Evolutionary conservation across 2,797 vertebrate genomes (phyloP).

Genomic region (Poecilia velifera): DNA sequence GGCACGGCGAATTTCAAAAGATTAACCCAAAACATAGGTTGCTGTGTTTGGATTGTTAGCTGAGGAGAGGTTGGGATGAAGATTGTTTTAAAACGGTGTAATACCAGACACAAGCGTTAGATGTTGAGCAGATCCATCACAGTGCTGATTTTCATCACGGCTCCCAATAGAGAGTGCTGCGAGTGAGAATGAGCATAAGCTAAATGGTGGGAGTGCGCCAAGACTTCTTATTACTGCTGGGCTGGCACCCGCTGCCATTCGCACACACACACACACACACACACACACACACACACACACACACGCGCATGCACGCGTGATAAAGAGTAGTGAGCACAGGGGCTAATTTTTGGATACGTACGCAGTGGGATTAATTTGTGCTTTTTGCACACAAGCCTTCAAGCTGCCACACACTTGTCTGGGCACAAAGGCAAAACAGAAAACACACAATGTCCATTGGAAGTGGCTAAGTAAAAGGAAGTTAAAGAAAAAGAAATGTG

Average conservation of each 20-base stretch:
- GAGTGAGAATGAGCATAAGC: conserved; percentile 65
- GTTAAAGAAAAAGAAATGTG: conserved; percentile 39
- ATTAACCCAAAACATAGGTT: conserved; percentile 53
- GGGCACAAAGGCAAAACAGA: conserved; percentile 42
- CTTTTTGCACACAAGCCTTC: conserved; percentile 58
- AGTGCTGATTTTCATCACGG: conserved; percentile 48
- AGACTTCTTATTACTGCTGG: conserved; percentile 65
- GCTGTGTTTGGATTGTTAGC: conserved; percentile 37
- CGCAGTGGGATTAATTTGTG: conserved; percentile 71
- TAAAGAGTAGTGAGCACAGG: conserved; percentile 47
- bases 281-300: conserved; percentile 3
- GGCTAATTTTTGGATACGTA: conserved; percentile 57
- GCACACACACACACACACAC: conserved; percentile 2
- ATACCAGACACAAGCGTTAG: conserved; percentile 43
- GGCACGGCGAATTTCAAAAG: conserved; percentile 52
- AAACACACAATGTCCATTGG: conserved; percentile 43
- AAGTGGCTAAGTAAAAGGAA: conserved; percentile 40
- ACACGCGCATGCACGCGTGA: conserved; percentile 5
- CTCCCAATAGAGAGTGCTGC: conserved; percentile 51
- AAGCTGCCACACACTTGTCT: conserved; percentile 58
- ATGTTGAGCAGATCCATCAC: conserved; percentile 52
- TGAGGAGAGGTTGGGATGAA: conserved; percentile 26
- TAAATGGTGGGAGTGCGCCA: conserved; percentile 65
- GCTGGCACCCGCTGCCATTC: conserved; percentile 52
- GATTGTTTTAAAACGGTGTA: conserved; percentile 46